Conservation (phyloP, 1,140 invertebrate genomes). For the Heliconius nattereri region DNA sequence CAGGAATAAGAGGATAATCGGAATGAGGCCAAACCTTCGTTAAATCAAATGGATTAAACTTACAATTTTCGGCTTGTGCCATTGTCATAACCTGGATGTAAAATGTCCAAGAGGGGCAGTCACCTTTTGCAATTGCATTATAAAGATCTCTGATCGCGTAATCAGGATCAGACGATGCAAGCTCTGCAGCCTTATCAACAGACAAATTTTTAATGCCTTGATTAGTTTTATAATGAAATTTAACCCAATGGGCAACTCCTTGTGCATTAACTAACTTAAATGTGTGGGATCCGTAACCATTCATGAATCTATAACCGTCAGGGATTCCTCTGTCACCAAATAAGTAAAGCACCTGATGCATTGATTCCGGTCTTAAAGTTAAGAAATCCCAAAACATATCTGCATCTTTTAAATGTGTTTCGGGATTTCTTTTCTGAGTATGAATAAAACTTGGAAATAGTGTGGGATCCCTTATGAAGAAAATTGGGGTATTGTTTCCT, state of each 20-base stretch:
- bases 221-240: constrained; percentile 96
- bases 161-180: constrained; percentile 92
- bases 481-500: constrained; percentile 98
- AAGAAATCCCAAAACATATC: constrained; percentile 99
- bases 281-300: constrained; percentile 97
- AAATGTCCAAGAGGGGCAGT: constrained; percentile 92
- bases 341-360: constrained; percentile 93
- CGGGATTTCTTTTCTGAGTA: constrained; percentile 97
- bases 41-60: constrained; percentile 95
- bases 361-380: constrained; percentile 92
- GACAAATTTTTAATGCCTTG: constrained; percentile 94
- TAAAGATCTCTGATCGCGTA: constrained; percentile 94
- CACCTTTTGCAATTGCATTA: constrained; percentile 91
- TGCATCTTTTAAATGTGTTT: constrained; percentile 94
- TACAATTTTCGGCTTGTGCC: constrained; percentile 86
- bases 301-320: constrained; percentile 96
- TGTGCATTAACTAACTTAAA: constrained; percentile 95
- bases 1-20: constrained; percentile 94
- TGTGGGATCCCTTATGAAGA: constrained; percentile 96
- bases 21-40: constrained; percentile 96
- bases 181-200: constrained; percentile 86
- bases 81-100: constrained; percentile 91
- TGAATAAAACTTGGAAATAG: constrained; percentile 96
- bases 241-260: constrained; percentile 91
- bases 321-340: constrained; percentile 96